Base-by-base conservation (phyloP, 1,140 invertebrate genomes). In the Odontomachus brunneus region DNA sequence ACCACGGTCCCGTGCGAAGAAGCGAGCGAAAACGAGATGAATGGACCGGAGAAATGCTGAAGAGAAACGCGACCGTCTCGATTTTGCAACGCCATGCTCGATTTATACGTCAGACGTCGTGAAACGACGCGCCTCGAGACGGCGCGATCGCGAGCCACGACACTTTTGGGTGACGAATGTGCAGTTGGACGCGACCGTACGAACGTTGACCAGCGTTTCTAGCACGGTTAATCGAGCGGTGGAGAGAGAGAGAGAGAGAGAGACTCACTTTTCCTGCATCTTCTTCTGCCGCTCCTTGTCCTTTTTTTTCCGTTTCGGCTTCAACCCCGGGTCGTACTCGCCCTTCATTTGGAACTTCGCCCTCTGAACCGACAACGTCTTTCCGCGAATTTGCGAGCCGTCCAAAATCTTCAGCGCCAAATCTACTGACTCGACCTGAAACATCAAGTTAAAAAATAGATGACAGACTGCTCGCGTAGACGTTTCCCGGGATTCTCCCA, bases 301-400 rank as follows among this genome's bases (percentile, higher is more conserved):
- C 93, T 98, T 98, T 91, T 97, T 97, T 91, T 97, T 98, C 91
- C 97, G 97, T 92, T 98, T 98, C 2, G 98, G 99, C 93, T 99
- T 99, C 53, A 98, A 95, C 0, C 95, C 96, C 12, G 99, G 98
- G 95, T 99, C 98, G 93, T 98, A 99, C 2, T 15, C 73, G 15
- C 99, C 99, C 94, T 99, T 99, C 95, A 99, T 95, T 92, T 99
- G 96, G 92, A 99, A 99, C 90, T 98, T 97, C 0, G 99, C 99
- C 88, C 96, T 95, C 94, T 99, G 98, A 0, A 99, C 99, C 83
- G 96, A 96, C 15, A 98, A 95, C 76, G 96, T 97, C 51, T 98
- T 96, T 0, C 97, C 98, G 90, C 97, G 96, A 26, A 97, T 92
- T 85, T 97, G 95, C 90, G 95, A 97, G 0, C 98, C 99, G 95